Evolutionary conservation across 1,140 invertebrate genomes (phyloP).

Genomic region (Drosophila nigromelanica): DNA sequence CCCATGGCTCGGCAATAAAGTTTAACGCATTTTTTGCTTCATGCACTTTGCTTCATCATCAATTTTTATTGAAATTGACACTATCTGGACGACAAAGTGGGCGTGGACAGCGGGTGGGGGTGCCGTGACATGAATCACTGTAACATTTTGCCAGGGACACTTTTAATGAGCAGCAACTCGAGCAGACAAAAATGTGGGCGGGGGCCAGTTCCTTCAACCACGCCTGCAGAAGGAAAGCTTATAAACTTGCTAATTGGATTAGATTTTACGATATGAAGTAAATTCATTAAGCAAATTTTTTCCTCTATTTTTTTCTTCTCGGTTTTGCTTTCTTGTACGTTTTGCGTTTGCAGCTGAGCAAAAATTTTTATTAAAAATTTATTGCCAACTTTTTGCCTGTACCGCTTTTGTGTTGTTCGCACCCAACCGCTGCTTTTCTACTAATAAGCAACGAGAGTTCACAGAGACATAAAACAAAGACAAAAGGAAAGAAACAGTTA

Average conservation of each 20-base stretch:
- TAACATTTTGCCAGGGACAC: slow-evolving; percentile 58
- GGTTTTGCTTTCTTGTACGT: slow-evolving; percentile 3
- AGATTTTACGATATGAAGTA: slow-evolving; percentile 73
- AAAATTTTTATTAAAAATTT: slow-evolving; percentile 77
- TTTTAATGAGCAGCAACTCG: slow-evolving; percentile 72
- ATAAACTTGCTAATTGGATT: slow-evolving; percentile 80
- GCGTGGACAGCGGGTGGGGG: not conserved
- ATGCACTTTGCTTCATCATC: slow-evolving; percentile 67
- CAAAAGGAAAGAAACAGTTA: slow-evolving; percentile 53
- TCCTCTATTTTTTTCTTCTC: not conserved
- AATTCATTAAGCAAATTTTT: slow-evolving; percentile 67
- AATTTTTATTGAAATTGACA: slow-evolving; percentile 82
- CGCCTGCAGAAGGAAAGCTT: slow-evolving; percentile 23
- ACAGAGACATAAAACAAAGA: slow-evolving; percentile 43
- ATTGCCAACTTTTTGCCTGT: slow-evolving; percentile 57
- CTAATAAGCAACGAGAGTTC: slow-evolving; percentile 71
- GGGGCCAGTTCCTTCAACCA: not conserved
- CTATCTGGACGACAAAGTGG: slow-evolving; percentile 49
- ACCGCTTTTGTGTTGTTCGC: not conserved
- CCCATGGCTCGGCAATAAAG: slow-evolving; percentile 66
- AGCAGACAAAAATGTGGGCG: slow-evolving; percentile 26
- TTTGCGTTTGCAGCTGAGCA: slow-evolving; percentile 39
- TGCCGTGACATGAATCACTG: slow-evolving; percentile 50
- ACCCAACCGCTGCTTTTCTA: slow-evolving; percentile 11
- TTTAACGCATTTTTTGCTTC: slow-evolving; percentile 54